A percentile compares a stretch with the other conserved stretches of the same genome.
These are phyloP conservation scores for Drosophila kokeensis DNA, from an alignment of 2,888 invertebrate genomes.

Conservation along the genomic window DNA sequence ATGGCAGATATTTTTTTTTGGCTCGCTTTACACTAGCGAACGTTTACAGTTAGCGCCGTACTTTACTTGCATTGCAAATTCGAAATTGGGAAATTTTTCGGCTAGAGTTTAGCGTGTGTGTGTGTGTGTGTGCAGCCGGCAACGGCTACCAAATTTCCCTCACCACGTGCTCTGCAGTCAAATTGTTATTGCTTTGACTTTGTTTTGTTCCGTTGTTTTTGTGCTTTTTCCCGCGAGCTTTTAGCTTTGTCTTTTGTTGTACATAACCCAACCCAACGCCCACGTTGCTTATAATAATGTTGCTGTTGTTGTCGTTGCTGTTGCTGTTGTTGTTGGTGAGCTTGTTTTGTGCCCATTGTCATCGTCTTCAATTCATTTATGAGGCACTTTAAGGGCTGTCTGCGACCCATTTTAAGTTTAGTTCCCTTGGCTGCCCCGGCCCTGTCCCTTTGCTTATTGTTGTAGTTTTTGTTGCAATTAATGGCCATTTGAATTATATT, in stretches of 20 bases:
- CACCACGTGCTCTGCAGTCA: constrained; percentile 61
- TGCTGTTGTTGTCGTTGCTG: neutral
- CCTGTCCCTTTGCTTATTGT: constrained; percentile 11
- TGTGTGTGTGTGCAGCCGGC: constrained; percentile 26
- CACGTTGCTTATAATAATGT: constrained; percentile 12
- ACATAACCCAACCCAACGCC: constrained; percentile 54
- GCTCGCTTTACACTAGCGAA: constrained; percentile 22
- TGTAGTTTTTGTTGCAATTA: constrained; percentile 79
- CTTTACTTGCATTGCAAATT: constrained; percentile 49
- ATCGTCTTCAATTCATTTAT: constrained; percentile 75
- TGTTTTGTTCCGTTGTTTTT: constrained; percentile 24
- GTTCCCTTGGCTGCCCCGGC: constrained; percentile 20
- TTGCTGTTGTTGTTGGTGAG: constrained; percentile 19
- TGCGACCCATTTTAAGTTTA: constrained; percentile 69
- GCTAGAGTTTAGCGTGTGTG: neutral
- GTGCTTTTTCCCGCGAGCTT: constrained; percentile 8
- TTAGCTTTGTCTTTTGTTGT: constrained; percentile 23
- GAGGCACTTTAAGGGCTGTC: constrained; percentile 71
- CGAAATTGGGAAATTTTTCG: constrained; percentile 58
- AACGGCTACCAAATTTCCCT: constrained; percentile 56
- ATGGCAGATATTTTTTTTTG: constrained; percentile 38
- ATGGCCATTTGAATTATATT: constrained; percentile 83
- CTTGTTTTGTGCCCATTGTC: constrained; percentile 4
- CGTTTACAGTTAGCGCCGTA: constrained; percentile 34
- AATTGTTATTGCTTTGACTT: constrained; percentile 33